A percentile compares a stretch with the other conserved stretches of the same genome.
These are phyloP conservation scores for Crotophaga sulcirostris DNA, from an alignment of 2,113 vertebrate genomes.

Conservation along the genomic window DNA sequence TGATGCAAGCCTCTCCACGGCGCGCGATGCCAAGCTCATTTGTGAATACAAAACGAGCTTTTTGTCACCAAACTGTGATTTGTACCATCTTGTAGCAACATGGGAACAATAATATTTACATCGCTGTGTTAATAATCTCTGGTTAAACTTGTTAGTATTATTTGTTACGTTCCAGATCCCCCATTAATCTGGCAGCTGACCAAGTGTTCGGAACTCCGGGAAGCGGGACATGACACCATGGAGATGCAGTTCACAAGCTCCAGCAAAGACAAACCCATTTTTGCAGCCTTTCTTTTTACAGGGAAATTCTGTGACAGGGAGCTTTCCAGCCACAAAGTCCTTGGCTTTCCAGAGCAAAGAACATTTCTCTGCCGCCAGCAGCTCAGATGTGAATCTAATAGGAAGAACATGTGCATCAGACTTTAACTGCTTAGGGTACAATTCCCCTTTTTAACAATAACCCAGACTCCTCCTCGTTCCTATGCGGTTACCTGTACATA, in stretches of 20 bases:
- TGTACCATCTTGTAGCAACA: not conserved
- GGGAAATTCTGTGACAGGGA: not conserved
- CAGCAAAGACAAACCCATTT: not conserved
- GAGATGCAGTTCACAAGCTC: not conserved
- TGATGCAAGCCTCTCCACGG: not conserved
- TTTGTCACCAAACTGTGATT: not conserved
- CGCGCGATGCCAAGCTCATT: not conserved
- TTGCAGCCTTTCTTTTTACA: no score
- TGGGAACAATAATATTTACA: not conserved
- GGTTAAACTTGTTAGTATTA: not conserved
- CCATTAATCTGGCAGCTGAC: not conserved
- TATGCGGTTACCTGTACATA: not conserved
- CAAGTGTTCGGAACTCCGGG: not conserved
- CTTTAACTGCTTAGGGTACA: no score
- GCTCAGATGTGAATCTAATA: fast-evolving
- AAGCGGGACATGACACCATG: fast-evolving
- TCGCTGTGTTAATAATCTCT: not conserved
- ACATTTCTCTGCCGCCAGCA: fast-evolving
- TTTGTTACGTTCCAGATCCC: not conserved
- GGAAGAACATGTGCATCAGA: not conserved
- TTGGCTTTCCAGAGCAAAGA: not conserved
- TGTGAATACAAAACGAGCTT: not conserved
- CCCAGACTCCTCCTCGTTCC: not conserved
- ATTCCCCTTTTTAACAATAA: not conserved
- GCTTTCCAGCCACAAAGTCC: not conserved